Conservation (phyloP, 2,113 vertebrate species). For the Athene noctua region DNA sequence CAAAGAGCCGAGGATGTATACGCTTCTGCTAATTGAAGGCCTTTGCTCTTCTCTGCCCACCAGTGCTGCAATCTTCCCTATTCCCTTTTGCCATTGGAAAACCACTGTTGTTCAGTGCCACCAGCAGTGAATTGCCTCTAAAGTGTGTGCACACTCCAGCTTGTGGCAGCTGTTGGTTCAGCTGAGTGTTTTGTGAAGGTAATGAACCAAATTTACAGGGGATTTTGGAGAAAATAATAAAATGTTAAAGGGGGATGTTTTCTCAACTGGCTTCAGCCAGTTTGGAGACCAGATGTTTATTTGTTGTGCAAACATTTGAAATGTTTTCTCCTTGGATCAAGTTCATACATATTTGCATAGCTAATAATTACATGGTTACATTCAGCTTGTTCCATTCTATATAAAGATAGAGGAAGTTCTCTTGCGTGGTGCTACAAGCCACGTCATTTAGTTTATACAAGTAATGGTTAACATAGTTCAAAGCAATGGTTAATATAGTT, state of each 20-base stretch:
- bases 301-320: neutral
- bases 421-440: neutral
- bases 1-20: neutral
- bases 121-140: neutral
- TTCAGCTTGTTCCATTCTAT: neutral
- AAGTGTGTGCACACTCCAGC: neutral
- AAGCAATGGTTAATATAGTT: neutral
- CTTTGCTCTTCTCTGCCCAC: neutral
- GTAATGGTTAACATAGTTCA: neutral
- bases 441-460: neutral
- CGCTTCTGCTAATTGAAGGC: neutral
- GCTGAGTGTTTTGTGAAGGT: neutral
- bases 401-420: neutral
- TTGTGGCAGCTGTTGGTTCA: neutral
- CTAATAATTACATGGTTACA: neutral
- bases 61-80: neutral
- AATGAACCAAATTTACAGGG: neutral
- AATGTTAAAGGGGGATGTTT: neutral
- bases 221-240: neutral
- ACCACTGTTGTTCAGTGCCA: neutral
- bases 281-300: neutral
- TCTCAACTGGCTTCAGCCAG: neutral
- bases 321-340: neutral
- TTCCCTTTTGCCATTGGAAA: neutral
- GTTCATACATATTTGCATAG: neutral